phyloP scores from a whole-genome alignment of 1,140 invertebrate species.

The Myzus persicae region DNA sequence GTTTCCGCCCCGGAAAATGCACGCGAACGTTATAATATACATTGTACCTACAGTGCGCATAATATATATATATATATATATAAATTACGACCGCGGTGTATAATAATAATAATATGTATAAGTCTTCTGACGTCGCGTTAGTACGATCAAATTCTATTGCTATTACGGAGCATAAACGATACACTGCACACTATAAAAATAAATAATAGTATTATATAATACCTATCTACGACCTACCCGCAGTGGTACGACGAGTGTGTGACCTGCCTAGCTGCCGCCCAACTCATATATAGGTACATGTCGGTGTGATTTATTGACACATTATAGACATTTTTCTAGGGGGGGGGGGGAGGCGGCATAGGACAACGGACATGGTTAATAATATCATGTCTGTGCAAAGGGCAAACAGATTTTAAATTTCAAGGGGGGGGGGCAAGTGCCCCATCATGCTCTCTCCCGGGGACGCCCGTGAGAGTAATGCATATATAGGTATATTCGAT shows the following conservation, averaged over 20 bases:
- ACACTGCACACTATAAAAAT: neutral
- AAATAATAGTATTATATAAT: neutral
- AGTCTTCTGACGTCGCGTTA: neutral
- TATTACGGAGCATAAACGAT: neutral
- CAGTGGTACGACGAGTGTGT: neutral
- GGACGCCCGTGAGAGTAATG: no score
- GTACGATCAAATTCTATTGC: neutral
- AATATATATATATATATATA: neutral
- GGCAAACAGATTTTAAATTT: no score
- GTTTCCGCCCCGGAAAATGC: neutral
- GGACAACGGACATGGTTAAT: no score
- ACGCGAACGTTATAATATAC: neutral
- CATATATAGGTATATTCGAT: neutral
- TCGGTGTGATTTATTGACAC: neutral
- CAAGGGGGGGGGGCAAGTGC: no score
- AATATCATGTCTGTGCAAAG: no score
- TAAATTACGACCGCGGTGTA: neutral
- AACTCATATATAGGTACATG: neutral
- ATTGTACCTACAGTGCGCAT: neutral
- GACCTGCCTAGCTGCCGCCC: neutral
- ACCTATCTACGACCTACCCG: neutral
- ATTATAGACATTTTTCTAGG: no score
- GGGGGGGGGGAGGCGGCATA: no score
- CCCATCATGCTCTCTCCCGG: no score
- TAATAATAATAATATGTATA: neutral